These are phyloP conservation scores for Amia ocellicauda DNA, from an alignment of 2,113 vertebrate genomes.

Conservation along the genomic window DNA sequence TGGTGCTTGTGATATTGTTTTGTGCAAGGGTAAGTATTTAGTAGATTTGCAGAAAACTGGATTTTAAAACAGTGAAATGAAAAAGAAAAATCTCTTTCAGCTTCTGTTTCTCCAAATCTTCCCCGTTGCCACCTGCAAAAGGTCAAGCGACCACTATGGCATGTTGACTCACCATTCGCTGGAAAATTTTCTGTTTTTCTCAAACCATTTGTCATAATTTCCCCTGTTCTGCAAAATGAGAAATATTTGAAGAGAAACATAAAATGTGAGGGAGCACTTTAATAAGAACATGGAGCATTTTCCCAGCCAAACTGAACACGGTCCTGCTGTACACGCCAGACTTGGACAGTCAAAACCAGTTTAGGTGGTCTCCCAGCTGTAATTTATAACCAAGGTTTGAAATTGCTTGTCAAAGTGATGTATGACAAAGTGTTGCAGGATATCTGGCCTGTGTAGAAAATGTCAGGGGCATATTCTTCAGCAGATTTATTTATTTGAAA, in stretches of 20 bases:
- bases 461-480: neutral
- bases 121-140: constrained; percentile 47
- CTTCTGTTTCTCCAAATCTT: constrained; percentile 42
- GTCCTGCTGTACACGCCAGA: constrained; percentile 36
- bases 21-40: neutral
- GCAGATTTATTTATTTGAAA: neutral
- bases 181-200: constrained; percentile 43
- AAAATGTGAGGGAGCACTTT: constrained; percentile 29
- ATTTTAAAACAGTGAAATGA: too few relatives aligned
- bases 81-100: constrained; percentile 2
- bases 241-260: constrained; percentile 7
- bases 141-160: constrained; percentile 38
- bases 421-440: constrained; percentile 25
- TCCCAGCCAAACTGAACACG: constrained; percentile 32
- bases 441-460: constrained; percentile 4
- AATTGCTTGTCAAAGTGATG: constrained; percentile 54
- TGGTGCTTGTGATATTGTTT: neutral
- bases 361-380: constrained; percentile 49
- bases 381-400: constrained; percentile 56
- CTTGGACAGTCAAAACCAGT: constrained; percentile 39
- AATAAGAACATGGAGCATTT: constrained; percentile 33
- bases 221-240: constrained; percentile 28
- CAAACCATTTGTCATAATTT: constrained; percentile 49
- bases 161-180: constrained; percentile 37
- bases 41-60: too few relatives aligned